A percentile compares a stretch with the other conserved stretches of the same genome.
These are phyloP conservation scores for Dusona sp. DNA, from an alignment of 2,888 invertebrate species.

Conservation along the genomic window DNA sequence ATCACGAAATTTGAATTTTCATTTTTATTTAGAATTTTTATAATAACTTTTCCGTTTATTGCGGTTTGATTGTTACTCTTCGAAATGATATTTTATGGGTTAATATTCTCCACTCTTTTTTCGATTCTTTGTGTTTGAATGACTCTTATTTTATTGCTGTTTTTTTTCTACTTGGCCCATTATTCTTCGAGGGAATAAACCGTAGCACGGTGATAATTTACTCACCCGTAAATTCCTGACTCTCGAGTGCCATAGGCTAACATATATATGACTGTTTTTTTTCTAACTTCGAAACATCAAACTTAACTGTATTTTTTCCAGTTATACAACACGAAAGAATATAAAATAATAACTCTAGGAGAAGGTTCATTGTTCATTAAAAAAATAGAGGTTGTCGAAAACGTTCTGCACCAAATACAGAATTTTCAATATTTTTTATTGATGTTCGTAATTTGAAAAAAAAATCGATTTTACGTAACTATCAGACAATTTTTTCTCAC, in stretches of 20 bases:
- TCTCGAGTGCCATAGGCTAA: constrained; percentile 1
- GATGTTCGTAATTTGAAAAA: background rate
- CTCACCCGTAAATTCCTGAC: constrained; percentile 48
- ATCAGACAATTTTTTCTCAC: background rate
- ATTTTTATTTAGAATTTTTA: background rate
- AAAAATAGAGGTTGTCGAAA: background rate
- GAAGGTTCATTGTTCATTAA: background rate
- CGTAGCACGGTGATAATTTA: constrained; percentile 33
- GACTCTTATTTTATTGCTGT: background rate
- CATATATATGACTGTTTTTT: constrained; percentile 12
- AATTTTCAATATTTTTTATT: background rate
- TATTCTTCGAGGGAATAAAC: constrained; percentile 53
- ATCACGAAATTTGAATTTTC: background rate
- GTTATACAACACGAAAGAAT: background rate
- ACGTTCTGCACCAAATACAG: background rate
- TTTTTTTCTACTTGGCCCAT: constrained; percentile 25
- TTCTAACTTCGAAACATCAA: constrained; percentile 25
- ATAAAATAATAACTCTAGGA: background rate
- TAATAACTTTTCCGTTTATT: background rate
- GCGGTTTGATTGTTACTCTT: background rate
- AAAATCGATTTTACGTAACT: too few species aligned
- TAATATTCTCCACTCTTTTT: background rate
- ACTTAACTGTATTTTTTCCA: constrained; percentile 21
- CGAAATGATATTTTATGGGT: background rate
- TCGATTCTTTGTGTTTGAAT: background rate